phyloP scores from a whole-genome alignment of 2,113 vertebrate genomes.

The Gallinago jamesoni region DNA sequence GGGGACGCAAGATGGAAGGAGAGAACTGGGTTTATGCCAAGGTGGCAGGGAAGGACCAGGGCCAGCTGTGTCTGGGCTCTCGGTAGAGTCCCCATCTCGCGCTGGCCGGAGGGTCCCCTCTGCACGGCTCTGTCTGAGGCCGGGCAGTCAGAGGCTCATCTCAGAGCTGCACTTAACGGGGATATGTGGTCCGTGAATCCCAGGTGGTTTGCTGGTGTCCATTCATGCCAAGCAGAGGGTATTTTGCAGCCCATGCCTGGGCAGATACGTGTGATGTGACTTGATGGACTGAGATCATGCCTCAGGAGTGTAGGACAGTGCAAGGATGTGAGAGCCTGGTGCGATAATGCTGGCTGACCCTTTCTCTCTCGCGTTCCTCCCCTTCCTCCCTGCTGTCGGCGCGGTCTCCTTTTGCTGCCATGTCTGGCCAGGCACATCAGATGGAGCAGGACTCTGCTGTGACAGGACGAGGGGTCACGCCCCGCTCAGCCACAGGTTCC shows the following conservation, averaged over 20 bases:
- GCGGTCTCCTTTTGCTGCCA: fast-evolving
- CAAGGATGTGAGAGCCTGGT: fast-evolving
- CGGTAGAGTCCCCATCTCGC: fast-evolving
- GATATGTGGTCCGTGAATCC: fast-evolving
- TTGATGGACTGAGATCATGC: fast-evolving
- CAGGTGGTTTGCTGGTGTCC: fast-evolving
- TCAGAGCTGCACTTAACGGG: fast-evolving
- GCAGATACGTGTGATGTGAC: fast-evolving
- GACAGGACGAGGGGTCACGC: fast-evolving
- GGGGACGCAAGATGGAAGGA: not conserved
- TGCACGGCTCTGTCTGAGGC: not conserved
- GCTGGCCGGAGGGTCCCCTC: too few species aligned
- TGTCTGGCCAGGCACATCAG: fast-evolving
- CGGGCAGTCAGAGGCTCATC: not conserved
- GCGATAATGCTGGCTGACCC: fast-evolving
- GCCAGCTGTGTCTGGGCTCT: not conserved
- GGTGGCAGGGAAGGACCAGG: not conserved
- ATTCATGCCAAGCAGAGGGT: fast-evolving
- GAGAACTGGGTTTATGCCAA: fast-evolving
- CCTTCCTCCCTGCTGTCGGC: not conserved
- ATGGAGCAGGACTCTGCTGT: fast-evolving
- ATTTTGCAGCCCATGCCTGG: fast-evolving
- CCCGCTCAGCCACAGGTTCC: fast-evolving
- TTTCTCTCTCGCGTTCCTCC: not conserved
- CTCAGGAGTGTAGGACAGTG: too few species aligned